Percentiles rank a stretch among this genome's conserved stretches.
These are phyloP conservation scores for Eleginops maclovinus DNA, from an alignment of 2,113 vertebrate genomes.

Conservation along the genomic window DNA sequence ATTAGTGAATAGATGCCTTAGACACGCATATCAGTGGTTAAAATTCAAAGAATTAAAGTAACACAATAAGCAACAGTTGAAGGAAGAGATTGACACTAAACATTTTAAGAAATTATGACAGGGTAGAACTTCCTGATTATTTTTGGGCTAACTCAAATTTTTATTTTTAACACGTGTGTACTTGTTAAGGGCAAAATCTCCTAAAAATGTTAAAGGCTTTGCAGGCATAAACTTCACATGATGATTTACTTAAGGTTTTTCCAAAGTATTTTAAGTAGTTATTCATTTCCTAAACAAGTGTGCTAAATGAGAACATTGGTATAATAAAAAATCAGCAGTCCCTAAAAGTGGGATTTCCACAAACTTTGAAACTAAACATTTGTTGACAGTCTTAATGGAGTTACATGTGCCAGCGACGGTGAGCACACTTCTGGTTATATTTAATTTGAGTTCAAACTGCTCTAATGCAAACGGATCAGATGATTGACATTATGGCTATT, in stretches of 20 bases:
- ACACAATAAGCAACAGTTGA: neutral
- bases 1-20: neutral
- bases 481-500: constrained; percentile 24
- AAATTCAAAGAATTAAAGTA: neutral
- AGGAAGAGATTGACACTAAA: neutral
- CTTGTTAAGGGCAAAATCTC: neutral
- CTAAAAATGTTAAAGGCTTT: neutral
- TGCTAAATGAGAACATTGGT: neutral
- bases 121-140: neutral
- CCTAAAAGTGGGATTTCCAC: constrained; percentile 27
- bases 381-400: constrained; percentile 13
- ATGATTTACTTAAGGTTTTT: constrained; percentile 16
- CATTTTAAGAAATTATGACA: neutral
- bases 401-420: constrained; percentile 1
- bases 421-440: neutral
- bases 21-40: neutral
- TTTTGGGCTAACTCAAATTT: neutral
- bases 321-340: neutral
- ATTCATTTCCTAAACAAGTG: constrained; percentile 20
- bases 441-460: neutral
- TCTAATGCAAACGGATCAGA: neutral
- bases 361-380: constrained; percentile 51
- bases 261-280: constrained; percentile 13
- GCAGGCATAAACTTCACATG: neutral
- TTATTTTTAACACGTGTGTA: neutral